Base-by-base conservation (phyloP, 2,797 vertebrate species). In the Lacerta bilineata region DNA sequence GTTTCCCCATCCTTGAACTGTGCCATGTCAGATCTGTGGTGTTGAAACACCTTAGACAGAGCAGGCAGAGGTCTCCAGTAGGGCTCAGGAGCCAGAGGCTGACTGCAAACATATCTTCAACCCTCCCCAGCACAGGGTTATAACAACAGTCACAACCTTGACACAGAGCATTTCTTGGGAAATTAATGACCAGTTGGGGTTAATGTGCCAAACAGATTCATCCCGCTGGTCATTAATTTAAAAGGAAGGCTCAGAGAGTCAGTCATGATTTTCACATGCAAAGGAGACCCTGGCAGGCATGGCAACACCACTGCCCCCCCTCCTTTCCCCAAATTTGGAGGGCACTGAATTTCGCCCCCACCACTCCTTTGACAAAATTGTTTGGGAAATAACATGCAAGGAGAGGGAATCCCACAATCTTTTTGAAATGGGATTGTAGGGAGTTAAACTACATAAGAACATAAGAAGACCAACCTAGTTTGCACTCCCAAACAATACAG, bases 221-320 rank as follows among this genome's bases (percentile, higher is more conserved):
- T 85, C 83, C 77, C 82, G 33, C 15, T 41, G 59, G 25, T 86
- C 79, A 64, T 88, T 87, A 27, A 83, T 88, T 88, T 88, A 61
- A n/a, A 83, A 6, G 27, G 79, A 87, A 13, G 81, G 41, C 20
- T 64, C 59, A 55, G 13, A 68, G 71, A 0, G 0, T 10, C 87
- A 80, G 72, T 86, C 77, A 55, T 87, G 80, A 27, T 10, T 80
- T 68, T 74, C 61, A 77, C 17, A 69, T 84, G 75, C 78, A 89
- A 87, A 78, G 18, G 61, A 76, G 89, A 77, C 86, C 29, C 64
- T 80, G 8, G 78, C 23, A 61, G 78, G 20, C 13, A 39, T 18
- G 25, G 17, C 18, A 15, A 3, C 27, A 33, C 13, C 18, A 39
- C 55, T 8, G 18, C 39, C 39, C 10, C 2, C 79, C 27, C n/a